Percentiles rank a stretch among this genome's conserved stretches.
These are phyloP conservation scores for Hydrochoerus hydrochaeris DNA, from an alignment of 2,113 vertebrate species.

Conservation along the genomic window DNA sequence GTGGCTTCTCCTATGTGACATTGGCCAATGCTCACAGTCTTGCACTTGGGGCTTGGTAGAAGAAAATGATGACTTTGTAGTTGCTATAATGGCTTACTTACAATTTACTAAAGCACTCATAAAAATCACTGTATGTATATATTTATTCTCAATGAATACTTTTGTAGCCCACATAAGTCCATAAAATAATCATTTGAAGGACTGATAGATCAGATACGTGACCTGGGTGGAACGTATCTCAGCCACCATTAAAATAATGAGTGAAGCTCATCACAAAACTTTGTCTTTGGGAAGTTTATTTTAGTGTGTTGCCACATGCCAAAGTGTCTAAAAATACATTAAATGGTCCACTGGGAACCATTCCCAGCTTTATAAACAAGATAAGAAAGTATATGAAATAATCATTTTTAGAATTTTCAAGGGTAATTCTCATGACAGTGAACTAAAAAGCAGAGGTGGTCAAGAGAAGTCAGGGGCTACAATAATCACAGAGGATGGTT, in stretches of 20 bases:
- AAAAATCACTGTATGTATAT: background rate
- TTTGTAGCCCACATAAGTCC: background rate
- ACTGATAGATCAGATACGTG: background rate
- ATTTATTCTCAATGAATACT: background rate
- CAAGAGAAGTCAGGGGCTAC: background rate
- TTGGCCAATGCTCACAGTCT: background rate
- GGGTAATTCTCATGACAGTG: background rate
- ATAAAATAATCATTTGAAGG: background rate
- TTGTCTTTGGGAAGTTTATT: background rate
- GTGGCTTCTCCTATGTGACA: background rate
- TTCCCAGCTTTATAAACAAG: slow-evolving; percentile 14
- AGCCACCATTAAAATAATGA: background rate
- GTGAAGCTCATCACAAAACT: background rate
- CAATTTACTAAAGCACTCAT: background rate
- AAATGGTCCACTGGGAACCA: background rate
- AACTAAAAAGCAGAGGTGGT: background rate
- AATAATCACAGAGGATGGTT: background rate
- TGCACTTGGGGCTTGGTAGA: background rate
- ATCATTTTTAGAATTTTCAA: background rate
- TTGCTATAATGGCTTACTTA: background rate
- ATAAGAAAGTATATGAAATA: background rate
- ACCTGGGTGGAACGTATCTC: background rate
- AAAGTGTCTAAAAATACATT: background rate
- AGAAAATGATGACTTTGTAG: background rate
- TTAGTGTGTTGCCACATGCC: background rate